phyloP scores from a whole-genome alignment of 2,888 invertebrate species.

The Lasius fuliginosus region DNA sequence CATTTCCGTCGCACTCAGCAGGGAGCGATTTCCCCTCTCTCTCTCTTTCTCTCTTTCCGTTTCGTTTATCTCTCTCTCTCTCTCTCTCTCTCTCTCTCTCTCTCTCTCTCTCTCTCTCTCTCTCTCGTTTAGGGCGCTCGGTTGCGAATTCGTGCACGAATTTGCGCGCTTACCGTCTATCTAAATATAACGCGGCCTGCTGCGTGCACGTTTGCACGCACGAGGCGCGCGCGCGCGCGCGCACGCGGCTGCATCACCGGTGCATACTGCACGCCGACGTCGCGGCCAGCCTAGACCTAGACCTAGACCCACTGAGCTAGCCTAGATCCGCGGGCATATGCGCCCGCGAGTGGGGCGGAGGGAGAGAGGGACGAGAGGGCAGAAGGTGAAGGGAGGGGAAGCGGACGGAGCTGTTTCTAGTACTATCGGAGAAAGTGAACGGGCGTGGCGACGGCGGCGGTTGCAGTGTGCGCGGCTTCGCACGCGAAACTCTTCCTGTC shows the following conservation, averaged over 20 bases:
- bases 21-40: slow-evolving; percentile 64
- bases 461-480: slow-evolving; percentile 40
- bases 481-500: slow-evolving; percentile 62
- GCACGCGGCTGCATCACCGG: slow-evolving; percentile 68
- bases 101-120: slow-evolving; percentile 42
- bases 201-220: slow-evolving; percentile 23
- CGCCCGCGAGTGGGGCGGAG: slow-evolving; percentile 62
- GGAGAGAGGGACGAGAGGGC: slow-evolving; percentile 55
- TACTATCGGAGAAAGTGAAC: slow-evolving; percentile 80
- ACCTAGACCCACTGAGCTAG: slow-evolving; percentile 85
- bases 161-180: slow-evolving; percentile 57
- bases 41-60: slow-evolving; percentile 52
- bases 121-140: slow-evolving; percentile 38
- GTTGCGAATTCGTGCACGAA: slow-evolving; percentile 58
- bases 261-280: slow-evolving; percentile 76
- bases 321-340: slow-evolving; percentile 81
- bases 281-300: slow-evolving; percentile 84
- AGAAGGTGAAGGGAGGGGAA: slow-evolving; percentile 60
- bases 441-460: slow-evolving; percentile 62
- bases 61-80: slow-evolving; percentile 38
- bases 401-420: slow-evolving; percentile 72
- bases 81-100: slow-evolving; percentile 32
- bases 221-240: background rate
- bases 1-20: slow-evolving; percentile 81
- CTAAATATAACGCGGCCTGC: slow-evolving; percentile 76